Evolutionary conservation across 2,888 invertebrate genomes (phyloP).

Genomic region (Dynastes grantii): DNA sequence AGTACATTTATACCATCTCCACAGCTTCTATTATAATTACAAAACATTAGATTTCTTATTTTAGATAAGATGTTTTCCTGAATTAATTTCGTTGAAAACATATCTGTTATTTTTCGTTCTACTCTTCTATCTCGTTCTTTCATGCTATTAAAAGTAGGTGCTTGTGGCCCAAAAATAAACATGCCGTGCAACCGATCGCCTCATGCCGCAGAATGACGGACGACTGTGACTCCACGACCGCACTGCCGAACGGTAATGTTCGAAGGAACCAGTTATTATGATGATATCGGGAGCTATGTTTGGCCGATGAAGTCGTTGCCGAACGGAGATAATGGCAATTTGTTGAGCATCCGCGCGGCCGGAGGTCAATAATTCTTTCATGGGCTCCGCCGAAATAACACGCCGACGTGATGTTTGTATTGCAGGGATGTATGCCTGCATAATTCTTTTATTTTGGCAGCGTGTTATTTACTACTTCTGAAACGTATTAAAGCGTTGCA

Average conservation of each 20-base stretch:
- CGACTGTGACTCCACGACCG: not conserved
- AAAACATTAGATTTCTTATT: no score
- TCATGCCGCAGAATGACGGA: slow-evolving; percentile 32
- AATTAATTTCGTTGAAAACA: no score
- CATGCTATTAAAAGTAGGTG: slow-evolving; percentile 25
- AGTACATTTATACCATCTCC: no score
- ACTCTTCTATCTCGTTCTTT: not conserved
- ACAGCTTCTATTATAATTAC: no score
- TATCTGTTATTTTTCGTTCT: no score
- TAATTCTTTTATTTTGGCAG: no score
- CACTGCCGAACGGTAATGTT: slow-evolving; percentile 22
- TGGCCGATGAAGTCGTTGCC: slow-evolving; percentile 39
- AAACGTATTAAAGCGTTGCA: no score
- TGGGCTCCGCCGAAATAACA: not conserved
- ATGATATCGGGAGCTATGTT: slow-evolving; percentile 26
- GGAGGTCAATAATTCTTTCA: slow-evolving; percentile 25
- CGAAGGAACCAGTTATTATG: slow-evolving; percentile 37
- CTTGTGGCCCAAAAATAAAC: slow-evolving; percentile 39
- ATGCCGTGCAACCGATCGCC: not conserved
- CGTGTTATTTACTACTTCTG: no score
- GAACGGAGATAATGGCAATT: slow-evolving; percentile 34
- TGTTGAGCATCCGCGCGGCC: slow-evolving; percentile 19
- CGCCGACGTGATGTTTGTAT: slow-evolving; percentile 8
- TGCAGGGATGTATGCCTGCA: not conserved
- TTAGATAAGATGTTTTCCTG: no score